Conservation (phyloP, 2,888 invertebrate species). For the Meiosimyza platycephala region DNA sequence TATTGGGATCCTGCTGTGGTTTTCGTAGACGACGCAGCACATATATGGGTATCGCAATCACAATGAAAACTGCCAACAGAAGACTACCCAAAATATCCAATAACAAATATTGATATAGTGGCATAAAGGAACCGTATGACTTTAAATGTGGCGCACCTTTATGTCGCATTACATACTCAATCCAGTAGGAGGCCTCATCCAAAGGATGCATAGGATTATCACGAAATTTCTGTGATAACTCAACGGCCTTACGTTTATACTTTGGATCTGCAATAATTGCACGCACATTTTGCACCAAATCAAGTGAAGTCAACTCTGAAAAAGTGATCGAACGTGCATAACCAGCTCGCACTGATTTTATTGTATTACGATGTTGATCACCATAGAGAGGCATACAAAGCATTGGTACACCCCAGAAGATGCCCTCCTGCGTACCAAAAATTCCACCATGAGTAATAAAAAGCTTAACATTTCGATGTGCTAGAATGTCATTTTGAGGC, state of each 20-base stretch:
- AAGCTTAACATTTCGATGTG: constrained; percentile 66
- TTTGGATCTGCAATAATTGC: constrained; percentile 62
- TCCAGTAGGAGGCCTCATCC: constrained; percentile 73
- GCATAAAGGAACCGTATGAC: constrained; percentile 64
- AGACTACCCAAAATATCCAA: constrained; percentile 68
- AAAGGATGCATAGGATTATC: constrained; percentile 71
- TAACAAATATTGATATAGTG: constrained; percentile 65
- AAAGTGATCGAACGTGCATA: constrained; percentile 64
- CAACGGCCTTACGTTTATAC: constrained; percentile 66
- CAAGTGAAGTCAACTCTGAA: constrained; percentile 60
- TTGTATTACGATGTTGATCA: constrained; percentile 67
- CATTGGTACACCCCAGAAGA: constrained; percentile 67
- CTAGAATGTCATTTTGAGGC: constrained; percentile 70
- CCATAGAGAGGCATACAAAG: constrained; percentile 67
- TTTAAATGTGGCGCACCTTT: constrained; percentile 65
- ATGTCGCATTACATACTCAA: constrained; percentile 70
- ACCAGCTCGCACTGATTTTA: constrained; percentile 63
- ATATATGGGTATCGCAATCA: constrained; percentile 51
- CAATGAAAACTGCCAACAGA: constrained; percentile 58
- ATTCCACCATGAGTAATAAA: constrained; percentile 69
- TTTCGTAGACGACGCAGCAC: constrained; percentile 31
- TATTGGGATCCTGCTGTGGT: constrained; percentile 8
- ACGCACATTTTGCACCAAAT: constrained; percentile 61
- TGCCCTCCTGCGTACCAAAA: constrained; percentile 67
- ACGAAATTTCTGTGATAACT: constrained; percentile 68